phyloP scores from a whole-genome alignment of 2,113 vertebrate genomes.

The Clarias macrocephalus region DNA sequence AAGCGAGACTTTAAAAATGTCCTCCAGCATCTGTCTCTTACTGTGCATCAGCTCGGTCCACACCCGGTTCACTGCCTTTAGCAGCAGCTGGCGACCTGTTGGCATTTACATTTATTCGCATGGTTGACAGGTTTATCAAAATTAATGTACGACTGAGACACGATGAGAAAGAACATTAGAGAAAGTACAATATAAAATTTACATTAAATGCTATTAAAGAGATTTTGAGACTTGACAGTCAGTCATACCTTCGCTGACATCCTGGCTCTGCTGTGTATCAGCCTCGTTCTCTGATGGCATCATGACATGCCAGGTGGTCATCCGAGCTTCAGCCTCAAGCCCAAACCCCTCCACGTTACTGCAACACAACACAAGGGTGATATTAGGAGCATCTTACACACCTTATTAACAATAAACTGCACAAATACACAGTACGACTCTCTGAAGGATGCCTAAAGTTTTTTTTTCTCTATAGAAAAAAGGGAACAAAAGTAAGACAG shows the following conservation, averaged over 20 bases:
- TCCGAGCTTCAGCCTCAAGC: conserved; percentile 95
- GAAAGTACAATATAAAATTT: background rate
- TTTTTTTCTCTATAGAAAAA: background rate
- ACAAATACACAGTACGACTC: background rate
- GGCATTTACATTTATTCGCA: background rate
- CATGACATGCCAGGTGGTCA: conserved; percentile 99
- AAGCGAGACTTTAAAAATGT: conserved; percentile 91
- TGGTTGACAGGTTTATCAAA: background rate
- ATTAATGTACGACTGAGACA: background rate
- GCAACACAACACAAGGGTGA: conserved; percentile 47
- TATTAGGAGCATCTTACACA: background rate
- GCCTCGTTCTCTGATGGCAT: conserved; percentile 89
- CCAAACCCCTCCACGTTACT: conserved; percentile 95
- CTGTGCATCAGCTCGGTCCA: conserved; percentile 98
- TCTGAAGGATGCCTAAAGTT: background rate
- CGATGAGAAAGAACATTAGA: background rate
- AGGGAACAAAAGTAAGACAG: background rate
- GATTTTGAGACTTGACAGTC: background rate
- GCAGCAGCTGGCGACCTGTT: conserved; percentile 92
- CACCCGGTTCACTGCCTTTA: conserved; percentile 96
- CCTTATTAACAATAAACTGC: background rate
- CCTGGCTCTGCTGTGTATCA: conserved; percentile 85
- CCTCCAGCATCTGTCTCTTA: conserved; percentile 93
- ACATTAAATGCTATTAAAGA: background rate
- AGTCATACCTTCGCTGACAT: conserved; percentile 86